Percentiles rank a stretch among this genome's conserved stretches.
Evolutionary conservation across 2,888 invertebrate species (phyloP).

Genomic region (Lepidochitona cinerea): DNA sequence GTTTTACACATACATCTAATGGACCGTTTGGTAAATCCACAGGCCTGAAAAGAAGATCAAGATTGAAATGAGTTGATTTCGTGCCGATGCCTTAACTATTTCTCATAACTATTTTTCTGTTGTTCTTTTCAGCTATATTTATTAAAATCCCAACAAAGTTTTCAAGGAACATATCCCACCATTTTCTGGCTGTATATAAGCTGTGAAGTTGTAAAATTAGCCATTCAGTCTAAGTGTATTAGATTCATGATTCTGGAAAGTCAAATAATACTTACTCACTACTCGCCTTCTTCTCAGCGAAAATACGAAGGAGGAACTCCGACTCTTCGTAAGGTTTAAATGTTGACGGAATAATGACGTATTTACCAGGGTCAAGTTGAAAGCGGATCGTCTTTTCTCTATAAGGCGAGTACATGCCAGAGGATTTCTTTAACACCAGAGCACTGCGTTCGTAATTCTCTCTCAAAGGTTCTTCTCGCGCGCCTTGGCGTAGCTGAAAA

Average conservation of each 20-base stretch:
- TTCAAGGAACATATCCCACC: no score
- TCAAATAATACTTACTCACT: conserved; percentile 61
- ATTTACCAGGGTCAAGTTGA: conserved; percentile 91
- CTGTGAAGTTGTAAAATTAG: no score
- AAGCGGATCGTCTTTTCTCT: conserved; percentile 93
- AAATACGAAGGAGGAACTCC: conserved; percentile 93
- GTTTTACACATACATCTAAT: background rate
- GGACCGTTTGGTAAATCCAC: background rate
- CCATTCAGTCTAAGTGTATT: no score
- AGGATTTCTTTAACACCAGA: conserved; percentile 39
- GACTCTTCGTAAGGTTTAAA: conserved; percentile 96
- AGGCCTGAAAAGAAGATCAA: background rate
- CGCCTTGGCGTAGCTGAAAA: background rate
- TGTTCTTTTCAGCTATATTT: no score
- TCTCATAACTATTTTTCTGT: no score
- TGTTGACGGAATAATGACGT: conserved; percentile 95
- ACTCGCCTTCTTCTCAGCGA: conserved; percentile 81
- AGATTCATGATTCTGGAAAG: no score
- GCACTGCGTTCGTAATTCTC: conserved; percentile 47
- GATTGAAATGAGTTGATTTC: no score
- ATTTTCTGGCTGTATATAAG: no score
- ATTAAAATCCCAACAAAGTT: no score
- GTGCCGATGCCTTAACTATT: no score
- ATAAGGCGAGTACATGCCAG: conserved; percentile 74
- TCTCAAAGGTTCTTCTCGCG: conserved; percentile 17